These are phyloP conservation scores for Coronaproctus castanopsis DNA, from an alignment of 2,888 invertebrate genomes.

Conservation along the genomic window DNA sequence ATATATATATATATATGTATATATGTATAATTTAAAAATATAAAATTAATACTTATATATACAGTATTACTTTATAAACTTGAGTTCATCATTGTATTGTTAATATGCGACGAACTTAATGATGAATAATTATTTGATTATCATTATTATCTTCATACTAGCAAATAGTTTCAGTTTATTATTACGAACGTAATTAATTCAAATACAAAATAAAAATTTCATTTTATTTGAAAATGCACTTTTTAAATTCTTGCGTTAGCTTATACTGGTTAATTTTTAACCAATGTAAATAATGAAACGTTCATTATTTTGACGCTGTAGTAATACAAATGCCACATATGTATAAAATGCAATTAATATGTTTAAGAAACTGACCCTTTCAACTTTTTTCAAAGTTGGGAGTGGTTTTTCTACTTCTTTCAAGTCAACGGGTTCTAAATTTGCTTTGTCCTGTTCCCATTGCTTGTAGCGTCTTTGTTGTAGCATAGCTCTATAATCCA, in stretches of 20 bases:
- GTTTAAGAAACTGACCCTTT: conserved; percentile 48
- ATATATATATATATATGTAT: conserved; percentile 12
- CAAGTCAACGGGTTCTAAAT: conserved; percentile 80
- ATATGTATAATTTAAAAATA: conserved; percentile 15
- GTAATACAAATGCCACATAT: too few species aligned
- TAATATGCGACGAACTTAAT: too few species aligned
- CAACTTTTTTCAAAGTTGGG: conserved; percentile 75
- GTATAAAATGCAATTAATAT: conserved; percentile 12
- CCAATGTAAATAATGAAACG: too few species aligned
- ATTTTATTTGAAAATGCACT: too few species aligned
- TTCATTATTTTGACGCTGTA: too few species aligned
- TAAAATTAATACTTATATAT: conserved; percentile 15
- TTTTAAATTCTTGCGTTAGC: too few species aligned
- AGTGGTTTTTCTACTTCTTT: conserved; percentile 76
- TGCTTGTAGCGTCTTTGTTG: conserved; percentile 89
- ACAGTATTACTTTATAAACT: conserved; percentile 13
- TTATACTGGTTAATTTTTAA: too few species aligned
- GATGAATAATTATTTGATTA: too few species aligned
- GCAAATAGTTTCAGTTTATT: too few species aligned
- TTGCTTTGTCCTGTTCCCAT: conserved; percentile 77
- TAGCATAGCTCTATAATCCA: conserved; percentile 97
- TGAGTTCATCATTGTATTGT: conserved; percentile 16
- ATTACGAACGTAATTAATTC: too few species aligned
- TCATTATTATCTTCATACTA: too few species aligned
- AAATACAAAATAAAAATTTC: too few species aligned